These are phyloP conservation scores for Autographa gamma DNA, from an alignment of 2,888 invertebrate genomes.

Conservation along the genomic window DNA sequence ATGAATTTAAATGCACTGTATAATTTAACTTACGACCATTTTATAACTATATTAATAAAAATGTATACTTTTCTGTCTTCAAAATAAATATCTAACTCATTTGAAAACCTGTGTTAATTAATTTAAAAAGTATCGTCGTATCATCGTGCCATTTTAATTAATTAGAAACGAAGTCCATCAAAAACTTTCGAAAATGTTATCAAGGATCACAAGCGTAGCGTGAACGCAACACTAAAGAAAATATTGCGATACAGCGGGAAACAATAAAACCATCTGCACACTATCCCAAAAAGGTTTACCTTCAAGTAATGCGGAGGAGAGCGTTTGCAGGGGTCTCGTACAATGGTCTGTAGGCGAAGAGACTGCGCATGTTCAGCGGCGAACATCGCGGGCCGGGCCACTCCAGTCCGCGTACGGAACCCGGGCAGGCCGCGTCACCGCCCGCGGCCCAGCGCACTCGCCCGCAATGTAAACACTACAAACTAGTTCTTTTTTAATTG, in stretches of 20 bases:
- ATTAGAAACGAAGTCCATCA: not conserved
- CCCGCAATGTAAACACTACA: conserved; percentile 73
- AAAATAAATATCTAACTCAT: too few species aligned
- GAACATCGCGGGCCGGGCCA: conserved; percentile 69
- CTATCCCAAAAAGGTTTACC: conserved; percentile 78
- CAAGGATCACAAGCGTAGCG: conserved; percentile 14
- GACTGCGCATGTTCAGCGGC: conserved; percentile 83
- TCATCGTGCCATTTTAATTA: not conserved
- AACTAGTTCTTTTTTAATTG: conserved; percentile 59
- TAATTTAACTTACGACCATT: not conserved
- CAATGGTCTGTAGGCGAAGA: conserved; percentile 77
- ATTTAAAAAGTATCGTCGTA: not conserved
- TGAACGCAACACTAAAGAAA: conserved; percentile 42
- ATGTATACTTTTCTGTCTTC: too few species aligned
- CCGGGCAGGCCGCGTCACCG: conserved; percentile 69
- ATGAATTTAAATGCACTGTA: not conserved
- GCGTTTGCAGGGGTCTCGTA: conserved; percentile 79
- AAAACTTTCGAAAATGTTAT: conserved; percentile 11
- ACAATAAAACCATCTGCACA: conserved; percentile 69
- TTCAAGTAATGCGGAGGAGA: conserved; percentile 76
- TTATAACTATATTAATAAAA: too few species aligned
- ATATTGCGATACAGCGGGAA: conserved; percentile 54
- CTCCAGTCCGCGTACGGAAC: conserved; percentile 77
- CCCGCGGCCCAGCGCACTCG: conserved; percentile 58
- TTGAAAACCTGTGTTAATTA: too few species aligned